Conservation (phyloP, 2,113 vertebrate species). For the Oncorhynchus nerka region DNA sequence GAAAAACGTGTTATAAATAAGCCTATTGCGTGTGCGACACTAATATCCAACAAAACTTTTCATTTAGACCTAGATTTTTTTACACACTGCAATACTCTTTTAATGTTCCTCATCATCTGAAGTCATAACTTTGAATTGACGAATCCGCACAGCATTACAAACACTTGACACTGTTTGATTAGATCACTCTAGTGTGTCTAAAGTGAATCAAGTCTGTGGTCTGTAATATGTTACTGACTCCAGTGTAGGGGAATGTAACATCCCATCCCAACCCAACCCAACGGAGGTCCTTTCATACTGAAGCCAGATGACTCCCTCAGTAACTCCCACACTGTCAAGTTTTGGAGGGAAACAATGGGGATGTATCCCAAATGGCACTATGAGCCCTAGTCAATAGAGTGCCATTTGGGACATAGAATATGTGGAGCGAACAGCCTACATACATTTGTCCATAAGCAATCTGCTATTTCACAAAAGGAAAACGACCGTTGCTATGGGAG, state of each 20-base stretch:
- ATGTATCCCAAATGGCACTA: conserved; percentile 42
- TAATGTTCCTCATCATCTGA: background rate
- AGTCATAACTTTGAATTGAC: background rate
- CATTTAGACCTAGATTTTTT: no score
- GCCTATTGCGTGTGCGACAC: conserved; percentile 6
- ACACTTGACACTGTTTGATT: conserved; percentile 6
- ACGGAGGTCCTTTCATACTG: conserved; percentile 46
- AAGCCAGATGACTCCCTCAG: conserved; percentile 39
- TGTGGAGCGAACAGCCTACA: conserved; percentile 27
- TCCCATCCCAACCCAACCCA: conserved; percentile 2
- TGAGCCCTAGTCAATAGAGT: background rate
- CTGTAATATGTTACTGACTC: conserved; percentile 40
- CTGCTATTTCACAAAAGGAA: conserved; percentile 53
- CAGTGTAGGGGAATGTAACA: conserved; percentile 33
- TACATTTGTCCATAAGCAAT: conserved; percentile 44
- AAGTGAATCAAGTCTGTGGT: conserved; percentile 46
- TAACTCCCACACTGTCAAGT: conserved; percentile 48
- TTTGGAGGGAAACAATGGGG: conserved; percentile 36
- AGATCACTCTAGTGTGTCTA: conserved; percentile 24
- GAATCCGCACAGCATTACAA: background rate
- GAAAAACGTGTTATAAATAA: conserved; percentile 40
- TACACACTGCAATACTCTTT: background rate
- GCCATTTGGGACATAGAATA: no score
- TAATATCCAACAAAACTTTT: background rate
- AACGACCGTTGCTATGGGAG: conserved; percentile 56